These are phyloP conservation scores for Oreochromis aureus DNA, from an alignment of 2,113 vertebrate genomes.

Conservation along the genomic window DNA sequence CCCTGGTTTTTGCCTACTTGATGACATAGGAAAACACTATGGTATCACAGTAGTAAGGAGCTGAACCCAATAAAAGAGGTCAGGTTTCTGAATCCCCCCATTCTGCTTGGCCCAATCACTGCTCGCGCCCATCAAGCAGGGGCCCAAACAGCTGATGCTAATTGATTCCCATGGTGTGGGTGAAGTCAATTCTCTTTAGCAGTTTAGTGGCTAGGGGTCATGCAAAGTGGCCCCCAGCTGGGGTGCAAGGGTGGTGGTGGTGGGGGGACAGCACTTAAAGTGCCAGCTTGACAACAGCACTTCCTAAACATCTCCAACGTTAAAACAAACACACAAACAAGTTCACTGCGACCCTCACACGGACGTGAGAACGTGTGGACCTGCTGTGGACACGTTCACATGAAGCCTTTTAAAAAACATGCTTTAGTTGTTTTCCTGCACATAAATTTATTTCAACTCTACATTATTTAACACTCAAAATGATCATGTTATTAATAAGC, in stretches of 20 bases:
- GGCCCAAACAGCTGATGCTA: slow-evolving; percentile 79
- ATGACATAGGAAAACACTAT: slow-evolving; percentile 82
- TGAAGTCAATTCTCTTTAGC: slow-evolving; percentile 75
- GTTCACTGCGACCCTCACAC: not conserved
- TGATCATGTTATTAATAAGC: not conserved
- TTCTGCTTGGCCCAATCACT: slow-evolving; percentile 77
- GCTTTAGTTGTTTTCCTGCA: not conserved
- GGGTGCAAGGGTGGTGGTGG: slow-evolving; percentile 36
- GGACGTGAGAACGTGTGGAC: not conserved
- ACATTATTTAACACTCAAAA: not conserved
- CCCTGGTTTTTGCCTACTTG: slow-evolving; percentile 80
- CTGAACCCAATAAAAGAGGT: slow-evolving; percentile 94
- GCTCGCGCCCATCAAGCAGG: slow-evolving; percentile 76
- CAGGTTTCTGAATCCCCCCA: slow-evolving; percentile 79
- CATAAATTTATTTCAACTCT: no score
- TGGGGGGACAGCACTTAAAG: slow-evolving; percentile 61
- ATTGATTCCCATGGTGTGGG: slow-evolving; percentile 81
- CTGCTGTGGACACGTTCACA: not conserved
- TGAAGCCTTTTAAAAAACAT: not conserved
- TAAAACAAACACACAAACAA: slow-evolving; percentile 74
- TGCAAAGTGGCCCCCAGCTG: slow-evolving; percentile 45
- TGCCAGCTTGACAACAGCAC: slow-evolving; percentile 67
- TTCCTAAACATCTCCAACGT: slow-evolving; percentile 65
- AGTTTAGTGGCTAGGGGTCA: slow-evolving; percentile 73
- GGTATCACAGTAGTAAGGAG: slow-evolving; percentile 83